These are phyloP conservation scores for Limenitis camilla DNA, from an alignment of 2,888 invertebrate species.

Conservation along the genomic window DNA sequence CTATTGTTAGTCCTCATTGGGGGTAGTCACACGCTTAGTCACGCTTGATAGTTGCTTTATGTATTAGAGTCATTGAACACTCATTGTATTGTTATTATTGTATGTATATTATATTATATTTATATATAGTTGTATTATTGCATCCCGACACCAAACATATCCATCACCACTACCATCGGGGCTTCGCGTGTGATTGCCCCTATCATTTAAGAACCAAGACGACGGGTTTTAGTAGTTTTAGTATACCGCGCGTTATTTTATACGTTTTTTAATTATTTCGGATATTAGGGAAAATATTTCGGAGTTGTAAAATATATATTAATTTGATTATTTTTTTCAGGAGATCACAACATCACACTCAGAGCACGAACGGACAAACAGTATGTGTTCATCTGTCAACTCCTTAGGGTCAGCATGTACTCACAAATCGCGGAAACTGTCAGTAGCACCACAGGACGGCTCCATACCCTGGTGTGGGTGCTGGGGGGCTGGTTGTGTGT, in stretches of 20 bases:
- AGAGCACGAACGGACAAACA: constrained; percentile 79
- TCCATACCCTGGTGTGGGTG: constrained; percentile 90
- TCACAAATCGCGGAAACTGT: constrained; percentile 78
- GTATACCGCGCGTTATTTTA: too few relatives aligned
- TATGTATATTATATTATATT: constrained; percentile 22
- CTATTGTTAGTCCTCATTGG: not conserved
- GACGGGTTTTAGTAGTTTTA: too few relatives aligned
- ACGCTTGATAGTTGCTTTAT: constrained; percentile 3
- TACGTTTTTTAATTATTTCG: too few relatives aligned
- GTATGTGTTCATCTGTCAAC: constrained; percentile 77
- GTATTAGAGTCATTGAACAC: constrained; percentile 6
- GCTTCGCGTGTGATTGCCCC: constrained; percentile 28
- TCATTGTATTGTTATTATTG: constrained; percentile 9
- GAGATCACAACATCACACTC: constrained; percentile 74
- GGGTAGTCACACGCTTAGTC: constrained; percentile 24
- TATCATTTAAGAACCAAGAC: not conserved
- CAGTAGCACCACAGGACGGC: constrained; percentile 71
- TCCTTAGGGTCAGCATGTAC: constrained; percentile 74
- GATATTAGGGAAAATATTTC: too few relatives aligned
- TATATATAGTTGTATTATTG: constrained; percentile 25
- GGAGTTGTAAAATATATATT: too few relatives aligned
- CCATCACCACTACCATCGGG: constrained; percentile 9
- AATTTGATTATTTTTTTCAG: constrained; percentile 37
- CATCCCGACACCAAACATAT: constrained; percentile 15
- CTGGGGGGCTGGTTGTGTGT: constrained; percentile 88